Conservation (phyloP, 2,113 vertebrate genomes). For the Brachyhypopomus occidentalis region DNA sequence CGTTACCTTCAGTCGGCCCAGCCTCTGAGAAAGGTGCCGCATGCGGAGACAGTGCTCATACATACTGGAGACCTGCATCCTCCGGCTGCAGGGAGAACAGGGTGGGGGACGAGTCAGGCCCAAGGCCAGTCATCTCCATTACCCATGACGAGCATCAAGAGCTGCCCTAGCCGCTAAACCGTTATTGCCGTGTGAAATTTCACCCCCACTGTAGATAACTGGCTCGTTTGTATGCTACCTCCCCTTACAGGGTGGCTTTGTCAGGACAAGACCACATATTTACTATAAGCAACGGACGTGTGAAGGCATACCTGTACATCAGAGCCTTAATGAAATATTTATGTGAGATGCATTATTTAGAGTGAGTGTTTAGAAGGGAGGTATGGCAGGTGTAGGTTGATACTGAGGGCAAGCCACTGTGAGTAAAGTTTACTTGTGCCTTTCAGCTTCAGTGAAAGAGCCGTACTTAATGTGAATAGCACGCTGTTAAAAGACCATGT, state of each 20-base stretch:
- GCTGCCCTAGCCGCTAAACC: conserved; percentile 36
- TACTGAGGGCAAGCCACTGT: background rate
- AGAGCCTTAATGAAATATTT: conserved; percentile 34
- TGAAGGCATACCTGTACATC: background rate
- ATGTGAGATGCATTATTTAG: conserved; percentile 19
- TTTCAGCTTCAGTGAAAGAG: background rate
- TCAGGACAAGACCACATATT: conserved; percentile 16
- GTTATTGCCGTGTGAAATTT: conserved; percentile 56
- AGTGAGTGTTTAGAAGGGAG: background rate
- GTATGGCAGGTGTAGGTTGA: background rate
- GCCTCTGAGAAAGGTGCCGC: conserved; percentile 88
- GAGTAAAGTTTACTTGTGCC: background rate
- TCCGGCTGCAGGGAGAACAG: conserved; percentile 73
- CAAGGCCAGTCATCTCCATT: conserved; percentile 56
- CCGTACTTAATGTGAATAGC: background rate
- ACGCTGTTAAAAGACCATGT: background rate
- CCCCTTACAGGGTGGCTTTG: background rate
- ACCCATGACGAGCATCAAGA: conserved; percentile 32
- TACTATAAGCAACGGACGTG: background rate
- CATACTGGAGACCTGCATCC: conserved; percentile 95
- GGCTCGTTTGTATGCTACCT: conserved; percentile 8
- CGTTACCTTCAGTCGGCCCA: conserved; percentile 89
- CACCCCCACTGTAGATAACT: conserved; percentile 20
- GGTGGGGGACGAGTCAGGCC: background rate
- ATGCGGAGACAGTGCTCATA: conserved; percentile 92